Conservation (phyloP, 53 echinoderm and acorn worm genomes). For the Actinopyga echinites region DNA sequence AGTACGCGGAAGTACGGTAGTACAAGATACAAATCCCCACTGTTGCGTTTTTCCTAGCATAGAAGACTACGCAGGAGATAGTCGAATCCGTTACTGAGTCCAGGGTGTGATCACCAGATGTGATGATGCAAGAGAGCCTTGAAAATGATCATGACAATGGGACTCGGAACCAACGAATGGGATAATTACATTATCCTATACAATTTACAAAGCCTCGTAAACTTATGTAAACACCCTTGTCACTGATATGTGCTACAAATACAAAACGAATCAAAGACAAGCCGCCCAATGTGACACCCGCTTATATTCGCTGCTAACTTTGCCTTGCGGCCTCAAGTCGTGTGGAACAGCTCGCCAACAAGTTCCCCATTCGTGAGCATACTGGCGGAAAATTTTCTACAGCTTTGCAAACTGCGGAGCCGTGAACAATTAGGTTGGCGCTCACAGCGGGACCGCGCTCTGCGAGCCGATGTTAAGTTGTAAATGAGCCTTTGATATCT, state of each 20-base stretch:
- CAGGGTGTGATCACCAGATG: too few relatives aligned
- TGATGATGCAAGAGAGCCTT: not conserved
- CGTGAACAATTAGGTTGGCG: slow-evolving; percentile 35
- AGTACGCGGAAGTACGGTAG: too few relatives aligned
- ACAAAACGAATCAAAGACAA: slow-evolving; percentile 2
- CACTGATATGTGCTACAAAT: slow-evolving; percentile 8
- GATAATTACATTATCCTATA: slow-evolving; percentile 22
- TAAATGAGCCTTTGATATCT: slow-evolving; percentile 29
- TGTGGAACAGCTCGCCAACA: slow-evolving; percentile 25
- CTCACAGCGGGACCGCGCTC: slow-evolving; percentile 29
- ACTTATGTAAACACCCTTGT: slow-evolving; percentile 32
- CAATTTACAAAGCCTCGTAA: slow-evolving; percentile 8
- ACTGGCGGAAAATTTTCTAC: slow-evolving; percentile 12
- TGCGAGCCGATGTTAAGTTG: slow-evolving; percentile 16
- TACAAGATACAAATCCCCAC: too few relatives aligned
- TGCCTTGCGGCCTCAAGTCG: slow-evolving; percentile 10
- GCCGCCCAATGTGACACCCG: slow-evolving; percentile 12
- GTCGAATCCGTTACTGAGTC: too few relatives aligned
- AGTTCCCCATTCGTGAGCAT: slow-evolving; percentile 24
- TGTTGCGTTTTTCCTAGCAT: too few relatives aligned
- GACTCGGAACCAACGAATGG: not conserved
- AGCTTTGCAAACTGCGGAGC: slow-evolving; percentile 27
- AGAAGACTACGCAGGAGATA: too few relatives aligned
- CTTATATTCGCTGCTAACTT: not conserved
- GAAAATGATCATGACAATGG: slow-evolving; percentile 21